Conservation (phyloP, 1,140 invertebrate species). For the Ridgeia piscesae region DNA sequence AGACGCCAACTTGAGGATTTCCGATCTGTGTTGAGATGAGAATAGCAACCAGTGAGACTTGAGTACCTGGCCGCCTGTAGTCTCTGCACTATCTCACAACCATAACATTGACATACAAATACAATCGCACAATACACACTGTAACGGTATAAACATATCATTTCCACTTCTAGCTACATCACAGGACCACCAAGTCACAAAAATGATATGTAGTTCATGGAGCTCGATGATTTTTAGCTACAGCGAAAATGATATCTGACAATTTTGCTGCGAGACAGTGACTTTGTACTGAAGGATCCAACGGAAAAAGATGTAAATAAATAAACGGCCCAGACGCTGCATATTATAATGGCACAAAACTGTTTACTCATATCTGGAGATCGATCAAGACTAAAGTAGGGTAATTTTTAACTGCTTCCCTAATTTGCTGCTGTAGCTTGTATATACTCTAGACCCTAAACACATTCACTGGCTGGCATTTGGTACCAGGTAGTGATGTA, state of each 20-base stretch:
- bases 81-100: not conserved
- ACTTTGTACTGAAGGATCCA: not conserved
- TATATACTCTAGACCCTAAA: not conserved
- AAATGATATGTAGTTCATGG: not conserved
- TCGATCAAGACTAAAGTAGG: not conserved
- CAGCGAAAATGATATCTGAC: not conserved
- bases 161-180: not conserved
- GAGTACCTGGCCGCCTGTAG: not conserved
- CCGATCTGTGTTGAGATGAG: not conserved
- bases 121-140: not conserved
- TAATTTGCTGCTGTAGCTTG: not conserved
- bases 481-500: not conserved
- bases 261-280: not conserved
- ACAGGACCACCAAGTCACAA: not conserved
- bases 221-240: not conserved
- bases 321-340: not conserved
- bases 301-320: not conserved
- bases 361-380: not conserved
- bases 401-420: not conserved
- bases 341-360: not conserved
- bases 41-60: not conserved
- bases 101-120: not conserved
- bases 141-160: not conserved
- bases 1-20: not conserved
- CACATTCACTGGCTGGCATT: not conserved